phyloP scores from a whole-genome alignment of 2,888 invertebrate genomes.

The Alviniconcha strummeri region DNA sequence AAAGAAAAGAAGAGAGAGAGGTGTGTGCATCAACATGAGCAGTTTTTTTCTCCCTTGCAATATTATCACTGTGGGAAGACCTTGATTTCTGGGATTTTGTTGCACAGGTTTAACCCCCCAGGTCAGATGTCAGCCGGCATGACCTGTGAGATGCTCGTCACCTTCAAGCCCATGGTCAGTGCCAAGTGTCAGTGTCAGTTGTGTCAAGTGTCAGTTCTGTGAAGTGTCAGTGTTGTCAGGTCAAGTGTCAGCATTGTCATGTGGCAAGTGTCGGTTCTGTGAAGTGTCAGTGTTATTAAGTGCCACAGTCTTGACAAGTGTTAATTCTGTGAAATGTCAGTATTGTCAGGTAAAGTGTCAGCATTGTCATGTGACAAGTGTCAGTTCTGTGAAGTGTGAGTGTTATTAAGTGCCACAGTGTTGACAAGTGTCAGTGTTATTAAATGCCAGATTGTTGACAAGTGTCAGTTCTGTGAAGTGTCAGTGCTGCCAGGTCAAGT shows the following conservation, averaged over 20 bases:
- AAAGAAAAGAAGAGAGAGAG: no score
- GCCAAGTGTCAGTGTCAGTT: not conserved
- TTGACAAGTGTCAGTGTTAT: not conserved
- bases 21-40: no score
- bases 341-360: no score
- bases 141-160: constrained; percentile 72
- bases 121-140: constrained; percentile 74
- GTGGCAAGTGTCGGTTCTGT: not conserved
- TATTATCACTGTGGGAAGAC: no score
- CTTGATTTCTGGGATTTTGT: no score
- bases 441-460: no score
- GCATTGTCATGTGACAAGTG: no score
- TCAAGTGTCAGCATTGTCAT: not conserved
- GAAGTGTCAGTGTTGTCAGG: not conserved
- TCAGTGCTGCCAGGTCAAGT: not conserved
- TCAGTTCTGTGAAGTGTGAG: no score
- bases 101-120: constrained; percentile 71
- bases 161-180: constrained; percentile 72
- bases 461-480: not conserved
- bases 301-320: no score
- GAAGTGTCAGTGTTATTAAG: not conserved
- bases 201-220: not conserved
- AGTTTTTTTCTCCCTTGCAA: no score
- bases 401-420: no score
- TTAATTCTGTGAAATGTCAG: no score